phyloP scores from a whole-genome alignment of 2,113 vertebrate genomes.

The Microtus pennsylvanicus region DNA sequence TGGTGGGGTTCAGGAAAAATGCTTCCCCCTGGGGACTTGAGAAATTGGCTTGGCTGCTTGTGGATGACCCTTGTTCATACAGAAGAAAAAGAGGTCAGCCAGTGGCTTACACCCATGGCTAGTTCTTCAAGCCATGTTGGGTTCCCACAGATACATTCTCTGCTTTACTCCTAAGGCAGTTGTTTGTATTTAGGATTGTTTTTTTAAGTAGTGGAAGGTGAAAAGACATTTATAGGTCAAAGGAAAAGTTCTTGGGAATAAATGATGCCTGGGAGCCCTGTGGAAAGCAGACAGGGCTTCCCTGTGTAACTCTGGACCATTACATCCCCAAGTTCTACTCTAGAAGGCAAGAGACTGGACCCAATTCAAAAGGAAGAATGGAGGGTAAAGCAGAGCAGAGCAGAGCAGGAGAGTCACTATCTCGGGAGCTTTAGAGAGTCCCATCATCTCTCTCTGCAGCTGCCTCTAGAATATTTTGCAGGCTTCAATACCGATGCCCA shows the following conservation, averaged over 20 bases:
- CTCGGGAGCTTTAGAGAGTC: background rate
- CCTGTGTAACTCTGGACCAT: background rate
- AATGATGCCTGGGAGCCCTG: fast-evolving
- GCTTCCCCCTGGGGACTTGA: background rate
- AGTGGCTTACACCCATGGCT: background rate
- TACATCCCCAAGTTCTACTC: background rate
- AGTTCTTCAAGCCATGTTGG: background rate
- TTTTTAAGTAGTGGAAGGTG: background rate
- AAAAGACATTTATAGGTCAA: background rate
- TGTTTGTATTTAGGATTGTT: background rate
- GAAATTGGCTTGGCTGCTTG: background rate
- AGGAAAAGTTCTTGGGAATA: background rate
- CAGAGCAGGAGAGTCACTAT: background rate
- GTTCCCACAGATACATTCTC: background rate
- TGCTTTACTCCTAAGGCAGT: background rate
- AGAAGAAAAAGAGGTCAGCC: background rate
- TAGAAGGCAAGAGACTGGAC: background rate
- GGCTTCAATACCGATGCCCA: background rate
- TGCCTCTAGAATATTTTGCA: background rate
- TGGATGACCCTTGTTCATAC: background rate
- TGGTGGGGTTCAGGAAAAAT: background rate
- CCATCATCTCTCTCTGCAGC: background rate
- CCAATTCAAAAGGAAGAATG: background rate
- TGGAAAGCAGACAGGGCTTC: background rate
- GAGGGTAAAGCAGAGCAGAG: background rate